Percentiles rank a stretch among this genome's conserved stretches.
Conservation (phyloP, 1,140 invertebrate species). For the Wiebesia pumilae region DNA sequence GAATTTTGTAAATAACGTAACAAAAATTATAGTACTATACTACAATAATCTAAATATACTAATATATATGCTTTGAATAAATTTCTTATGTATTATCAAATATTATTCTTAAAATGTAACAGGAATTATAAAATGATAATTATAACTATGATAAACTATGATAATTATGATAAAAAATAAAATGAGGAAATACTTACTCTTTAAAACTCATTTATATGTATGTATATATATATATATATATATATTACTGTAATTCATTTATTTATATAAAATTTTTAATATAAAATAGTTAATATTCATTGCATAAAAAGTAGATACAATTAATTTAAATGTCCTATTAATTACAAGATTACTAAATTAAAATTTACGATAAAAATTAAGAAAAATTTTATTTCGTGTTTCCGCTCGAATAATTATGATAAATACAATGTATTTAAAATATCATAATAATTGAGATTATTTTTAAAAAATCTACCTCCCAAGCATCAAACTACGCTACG, state of each 20-base stretch:
- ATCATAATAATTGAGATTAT: neutral
- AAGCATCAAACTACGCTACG: neutral
- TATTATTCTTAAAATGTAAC: neutral
- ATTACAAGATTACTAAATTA: neutral
- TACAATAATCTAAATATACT: neutral
- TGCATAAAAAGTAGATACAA: neutral
- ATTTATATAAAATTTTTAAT: neutral
- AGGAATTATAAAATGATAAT: neutral
- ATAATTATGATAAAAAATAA: no score
- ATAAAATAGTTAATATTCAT: neutral
- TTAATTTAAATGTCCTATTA: neutral
- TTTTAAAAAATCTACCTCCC: neutral
- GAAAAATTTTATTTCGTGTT: neutral
- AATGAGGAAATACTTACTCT: constrained; percentile 15
- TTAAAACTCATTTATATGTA: neutral
- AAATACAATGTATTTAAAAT: neutral
- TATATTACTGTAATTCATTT: neutral
- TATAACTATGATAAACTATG: no score
- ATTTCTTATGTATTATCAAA: constrained; percentile 30
- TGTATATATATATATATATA: no score
- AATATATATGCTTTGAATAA: neutral
- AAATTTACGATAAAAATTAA: neutral
- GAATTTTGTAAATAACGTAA: neutral
- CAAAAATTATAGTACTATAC: neutral
- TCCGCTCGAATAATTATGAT: constrained; percentile 3